Evolutionary conservation across 1,140 invertebrate species (phyloP).

Genomic region (Lysiphlebus fabarum): DNA sequence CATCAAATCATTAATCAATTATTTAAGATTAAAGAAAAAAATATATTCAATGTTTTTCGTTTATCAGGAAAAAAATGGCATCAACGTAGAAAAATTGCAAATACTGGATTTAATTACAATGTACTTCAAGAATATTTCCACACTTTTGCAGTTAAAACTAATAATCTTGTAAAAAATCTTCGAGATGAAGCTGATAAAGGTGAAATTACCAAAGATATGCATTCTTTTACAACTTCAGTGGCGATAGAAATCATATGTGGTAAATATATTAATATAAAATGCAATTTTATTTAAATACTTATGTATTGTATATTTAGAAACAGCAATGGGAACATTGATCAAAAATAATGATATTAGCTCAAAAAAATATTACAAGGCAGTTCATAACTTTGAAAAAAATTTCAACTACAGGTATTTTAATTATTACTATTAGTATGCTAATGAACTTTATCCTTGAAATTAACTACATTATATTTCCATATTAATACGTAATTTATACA

Average conservation of each 20-base stretch:
- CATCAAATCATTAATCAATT: background rate
- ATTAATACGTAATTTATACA: no score
- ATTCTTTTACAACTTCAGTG: no score
- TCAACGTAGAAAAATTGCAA: no score
- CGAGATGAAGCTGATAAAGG: no score
- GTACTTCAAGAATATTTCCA: slow-evolving; percentile 74
- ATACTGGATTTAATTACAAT: slow-evolving; percentile 75
- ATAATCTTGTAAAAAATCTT: no score
- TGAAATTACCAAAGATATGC: no score
- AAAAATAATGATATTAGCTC: slow-evolving; percentile 22
- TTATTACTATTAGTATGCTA: background rate
- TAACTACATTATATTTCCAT: no score
- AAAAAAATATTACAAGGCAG: slow-evolving; percentile 37
- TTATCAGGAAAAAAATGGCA: no score
- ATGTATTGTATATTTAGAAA: slow-evolving; percentile 26
- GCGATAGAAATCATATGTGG: no score
- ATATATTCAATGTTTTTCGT: no score
- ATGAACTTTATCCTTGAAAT: no score
- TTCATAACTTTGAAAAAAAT: slow-evolving; percentile 29
- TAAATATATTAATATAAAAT: slow-evolving; percentile 11
- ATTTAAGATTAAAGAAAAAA: no score
- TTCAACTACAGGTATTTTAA: background rate
- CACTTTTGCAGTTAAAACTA: slow-evolving; percentile 63
- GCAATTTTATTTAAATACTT: background rate
- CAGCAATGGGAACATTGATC: slow-evolving; percentile 33